Conservation (phyloP, 2,888 invertebrate genomes). For the Athalia rosae region DNA sequence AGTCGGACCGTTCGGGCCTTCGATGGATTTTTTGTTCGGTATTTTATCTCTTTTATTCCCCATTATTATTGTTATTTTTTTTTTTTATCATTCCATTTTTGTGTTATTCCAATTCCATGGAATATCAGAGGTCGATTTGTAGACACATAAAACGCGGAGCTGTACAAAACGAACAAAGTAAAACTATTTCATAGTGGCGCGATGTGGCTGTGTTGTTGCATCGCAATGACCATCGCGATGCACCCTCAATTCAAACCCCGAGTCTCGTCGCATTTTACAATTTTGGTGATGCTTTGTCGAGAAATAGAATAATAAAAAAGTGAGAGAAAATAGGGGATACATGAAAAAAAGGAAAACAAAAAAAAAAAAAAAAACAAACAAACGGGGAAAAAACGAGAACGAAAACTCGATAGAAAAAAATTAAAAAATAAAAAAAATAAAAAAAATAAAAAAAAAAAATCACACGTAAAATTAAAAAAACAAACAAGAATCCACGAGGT, state of each 20-base stretch:
- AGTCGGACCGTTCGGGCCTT: too few species aligned
- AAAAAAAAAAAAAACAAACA: slow-evolving; percentile 4
- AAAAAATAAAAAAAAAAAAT: slow-evolving; percentile 1
- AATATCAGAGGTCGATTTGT: slow-evolving; percentile 33
- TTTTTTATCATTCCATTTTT: not conserved
- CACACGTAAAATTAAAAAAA: too few species aligned
- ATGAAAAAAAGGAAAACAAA: slow-evolving; percentile 9
- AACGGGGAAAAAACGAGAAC: not conserved
- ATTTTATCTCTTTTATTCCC: not conserved
- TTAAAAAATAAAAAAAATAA: too few species aligned
- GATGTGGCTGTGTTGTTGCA: not conserved
- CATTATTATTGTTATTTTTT: slow-evolving; percentile 10
- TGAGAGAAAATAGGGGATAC: not conserved
- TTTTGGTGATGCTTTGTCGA: slow-evolving; percentile 31
- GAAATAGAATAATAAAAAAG: not conserved
- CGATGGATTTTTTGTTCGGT: too few species aligned
- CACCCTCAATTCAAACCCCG: not conserved
- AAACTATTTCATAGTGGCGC: slow-evolving; percentile 21
- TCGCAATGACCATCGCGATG: slow-evolving; percentile 6
- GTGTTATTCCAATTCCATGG: slow-evolving; percentile 10
- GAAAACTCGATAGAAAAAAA: too few species aligned
- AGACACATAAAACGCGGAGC: slow-evolving; percentile 1
- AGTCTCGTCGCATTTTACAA: slow-evolving; percentile 43
- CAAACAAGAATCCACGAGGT: too few species aligned
- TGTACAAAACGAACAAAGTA: slow-evolving; percentile 16